These are phyloP conservation scores for Cephus pygmeus DNA, from an alignment of 2,888 invertebrate species.

Conservation along the genomic window DNA sequence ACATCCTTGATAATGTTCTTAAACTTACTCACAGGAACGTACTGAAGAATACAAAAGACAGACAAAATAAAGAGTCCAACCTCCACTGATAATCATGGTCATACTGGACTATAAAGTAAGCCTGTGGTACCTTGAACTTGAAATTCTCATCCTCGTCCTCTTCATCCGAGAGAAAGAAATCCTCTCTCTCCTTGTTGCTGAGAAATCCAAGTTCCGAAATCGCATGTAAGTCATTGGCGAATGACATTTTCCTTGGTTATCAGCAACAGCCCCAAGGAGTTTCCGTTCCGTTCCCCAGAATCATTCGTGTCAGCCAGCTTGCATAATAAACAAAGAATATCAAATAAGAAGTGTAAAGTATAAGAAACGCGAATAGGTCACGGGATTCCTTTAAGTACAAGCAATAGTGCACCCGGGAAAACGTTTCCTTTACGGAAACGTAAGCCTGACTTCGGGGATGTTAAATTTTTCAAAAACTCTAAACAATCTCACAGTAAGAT, in stretches of 20 bases:
- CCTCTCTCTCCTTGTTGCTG: conserved; percentile 41
- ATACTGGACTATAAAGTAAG: background rate
- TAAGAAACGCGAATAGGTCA: background rate
- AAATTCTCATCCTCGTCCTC: conserved; percentile 70
- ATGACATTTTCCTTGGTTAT: conserved; percentile 29
- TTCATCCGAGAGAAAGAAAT: conserved; percentile 50
- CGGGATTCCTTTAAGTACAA: background rate
- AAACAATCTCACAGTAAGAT: background rate
- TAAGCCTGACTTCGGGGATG: background rate
- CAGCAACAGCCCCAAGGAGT: conserved; percentile 3
- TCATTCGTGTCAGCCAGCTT: background rate
- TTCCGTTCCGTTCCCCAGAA: background rate
- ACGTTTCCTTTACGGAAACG: background rate
- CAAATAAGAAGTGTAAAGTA: background rate
- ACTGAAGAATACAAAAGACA: conserved; percentile 39
- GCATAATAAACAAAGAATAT: conserved; percentile 9
- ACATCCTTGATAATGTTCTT: conserved; percentile 54
- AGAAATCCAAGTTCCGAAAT: conserved; percentile 16
- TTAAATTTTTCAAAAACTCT: background rate
- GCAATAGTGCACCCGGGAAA: background rate
- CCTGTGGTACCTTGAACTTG: conserved; percentile 72
- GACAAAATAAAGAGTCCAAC: background rate
- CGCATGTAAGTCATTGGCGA: conserved; percentile 29
- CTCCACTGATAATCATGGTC: background rate
- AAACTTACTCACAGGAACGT: conserved; percentile 53